Evolutionary conservation across 2,113 vertebrate species (phyloP).

Genomic region (Amphilophus citrinellus): DNA sequence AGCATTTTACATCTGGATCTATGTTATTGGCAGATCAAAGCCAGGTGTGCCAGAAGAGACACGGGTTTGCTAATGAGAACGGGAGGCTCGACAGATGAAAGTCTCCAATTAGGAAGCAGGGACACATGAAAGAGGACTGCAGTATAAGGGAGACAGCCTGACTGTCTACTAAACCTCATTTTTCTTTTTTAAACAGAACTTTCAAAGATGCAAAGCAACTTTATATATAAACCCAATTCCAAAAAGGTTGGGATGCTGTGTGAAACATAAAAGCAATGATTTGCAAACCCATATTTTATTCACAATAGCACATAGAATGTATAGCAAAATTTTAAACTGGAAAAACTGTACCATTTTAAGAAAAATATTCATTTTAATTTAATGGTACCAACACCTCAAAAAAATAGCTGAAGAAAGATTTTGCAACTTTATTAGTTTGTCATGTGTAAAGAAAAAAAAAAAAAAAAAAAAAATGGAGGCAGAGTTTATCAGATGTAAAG

Average conservation of each 20-base stretch:
- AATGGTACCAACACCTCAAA: no score
- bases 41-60: slow-evolving; percentile 66
- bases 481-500: no score
- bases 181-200: neutral
- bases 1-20: slow-evolving; percentile 60
- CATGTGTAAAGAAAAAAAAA: no score
- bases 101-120: slow-evolving; percentile 72
- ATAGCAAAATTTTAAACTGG: no score
- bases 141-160: slow-evolving; percentile 67
- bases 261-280: neutral
- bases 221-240: neutral
- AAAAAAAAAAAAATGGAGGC: no score
- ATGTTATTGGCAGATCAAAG: slow-evolving; percentile 76
- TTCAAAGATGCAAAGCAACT: neutral
- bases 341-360: no score
- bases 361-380: no score
- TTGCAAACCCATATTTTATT: neutral
- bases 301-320: neutral
- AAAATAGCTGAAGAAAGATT: no score
- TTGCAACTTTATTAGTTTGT: no score
- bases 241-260: neutral
- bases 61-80: slow-evolving; percentile 66
- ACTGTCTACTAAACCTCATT: slow-evolving; percentile 53
- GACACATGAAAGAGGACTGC: slow-evolving; percentile 75
- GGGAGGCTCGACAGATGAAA: slow-evolving; percentile 55